Percentiles rank a stretch among this genome's conserved stretches.
These are phyloP conservation scores for Corynorhinus townsendii DNA, from an alignment of 2,113 vertebrate species.

Conservation along the genomic window DNA sequence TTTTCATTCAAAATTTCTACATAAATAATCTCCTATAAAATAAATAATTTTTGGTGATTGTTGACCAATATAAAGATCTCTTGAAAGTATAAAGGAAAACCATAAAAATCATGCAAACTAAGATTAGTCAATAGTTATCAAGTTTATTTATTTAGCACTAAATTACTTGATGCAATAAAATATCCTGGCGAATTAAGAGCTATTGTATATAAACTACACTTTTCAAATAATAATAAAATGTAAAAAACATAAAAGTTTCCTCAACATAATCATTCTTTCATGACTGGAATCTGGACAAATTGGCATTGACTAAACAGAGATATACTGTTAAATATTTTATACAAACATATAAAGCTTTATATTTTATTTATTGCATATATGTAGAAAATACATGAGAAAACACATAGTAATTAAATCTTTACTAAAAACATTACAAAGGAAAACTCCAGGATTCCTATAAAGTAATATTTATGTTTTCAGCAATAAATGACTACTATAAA, in stretches of 20 bases:
- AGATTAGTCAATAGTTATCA: neutral
- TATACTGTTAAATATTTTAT: neutral
- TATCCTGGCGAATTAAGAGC: neutral
- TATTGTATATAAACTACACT: neutral
- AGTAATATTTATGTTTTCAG: neutral
- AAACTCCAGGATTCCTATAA: neutral
- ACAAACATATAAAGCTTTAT: neutral
- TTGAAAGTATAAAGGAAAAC: neutral
- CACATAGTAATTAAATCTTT: neutral
- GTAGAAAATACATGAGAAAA: accelerated
- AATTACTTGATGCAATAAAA: neutral
- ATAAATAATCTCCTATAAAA: neutral
- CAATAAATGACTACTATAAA: neutral
- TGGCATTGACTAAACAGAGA: neutral
- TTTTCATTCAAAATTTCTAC: neutral
- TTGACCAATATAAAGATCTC: neutral
- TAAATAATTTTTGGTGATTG: neutral
- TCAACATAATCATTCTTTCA: neutral
- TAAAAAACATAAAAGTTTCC: neutral
- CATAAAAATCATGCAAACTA: neutral
- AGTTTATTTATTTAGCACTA: neutral
- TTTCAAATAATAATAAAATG: neutral
- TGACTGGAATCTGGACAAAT: neutral
- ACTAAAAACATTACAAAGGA: neutral
- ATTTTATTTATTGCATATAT: neutral